Evolutionary conservation across 2,888 invertebrate species (phyloP).

Genomic region (Lasioglossum lativentre): DNA sequence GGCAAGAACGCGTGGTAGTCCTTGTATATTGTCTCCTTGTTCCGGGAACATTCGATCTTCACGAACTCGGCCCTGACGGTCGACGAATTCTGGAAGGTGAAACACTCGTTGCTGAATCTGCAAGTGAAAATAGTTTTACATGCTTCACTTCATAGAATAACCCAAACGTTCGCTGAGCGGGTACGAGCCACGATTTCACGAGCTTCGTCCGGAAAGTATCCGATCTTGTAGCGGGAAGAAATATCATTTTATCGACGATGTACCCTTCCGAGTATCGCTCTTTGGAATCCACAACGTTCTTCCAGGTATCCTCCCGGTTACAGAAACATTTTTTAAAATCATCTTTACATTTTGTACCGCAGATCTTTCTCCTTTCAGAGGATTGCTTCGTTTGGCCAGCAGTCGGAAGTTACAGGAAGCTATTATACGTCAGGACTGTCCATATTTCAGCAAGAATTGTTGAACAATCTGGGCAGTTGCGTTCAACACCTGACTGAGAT

Average conservation of each 20-base stretch:
- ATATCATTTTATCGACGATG: background rate
- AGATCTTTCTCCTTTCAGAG: too few relatives aligned
- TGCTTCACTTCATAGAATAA: background rate
- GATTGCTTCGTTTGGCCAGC: too few relatives aligned
- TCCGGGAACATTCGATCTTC: constrained; percentile 87
- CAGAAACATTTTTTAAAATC: too few relatives aligned
- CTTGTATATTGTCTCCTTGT: constrained; percentile 86
- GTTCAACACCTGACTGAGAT: too few relatives aligned
- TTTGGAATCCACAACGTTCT: too few relatives aligned
- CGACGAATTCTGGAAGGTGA: constrained; percentile 84
- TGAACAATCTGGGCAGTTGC: too few relatives aligned
- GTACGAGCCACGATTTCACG: background rate
- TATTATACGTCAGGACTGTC: too few relatives aligned
- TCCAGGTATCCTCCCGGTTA: too few relatives aligned
- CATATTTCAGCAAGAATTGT: too few relatives aligned
- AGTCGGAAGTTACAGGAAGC: too few relatives aligned
- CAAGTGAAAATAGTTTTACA: background rate
- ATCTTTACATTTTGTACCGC: too few relatives aligned
- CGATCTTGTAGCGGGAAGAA: background rate
- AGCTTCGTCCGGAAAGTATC: background rate
- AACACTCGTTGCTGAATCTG: constrained; percentile 85
- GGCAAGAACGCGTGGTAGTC: constrained; percentile 90
- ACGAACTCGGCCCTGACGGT: constrained; percentile 88
- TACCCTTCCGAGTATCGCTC: too few relatives aligned
- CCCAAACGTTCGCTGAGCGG: background rate